Evolutionary conservation across 2,797 vertebrate species (phyloP), one percentile per base, ranked within the genome.

Genomic region (Euphonia xanthogaster): DNA sequence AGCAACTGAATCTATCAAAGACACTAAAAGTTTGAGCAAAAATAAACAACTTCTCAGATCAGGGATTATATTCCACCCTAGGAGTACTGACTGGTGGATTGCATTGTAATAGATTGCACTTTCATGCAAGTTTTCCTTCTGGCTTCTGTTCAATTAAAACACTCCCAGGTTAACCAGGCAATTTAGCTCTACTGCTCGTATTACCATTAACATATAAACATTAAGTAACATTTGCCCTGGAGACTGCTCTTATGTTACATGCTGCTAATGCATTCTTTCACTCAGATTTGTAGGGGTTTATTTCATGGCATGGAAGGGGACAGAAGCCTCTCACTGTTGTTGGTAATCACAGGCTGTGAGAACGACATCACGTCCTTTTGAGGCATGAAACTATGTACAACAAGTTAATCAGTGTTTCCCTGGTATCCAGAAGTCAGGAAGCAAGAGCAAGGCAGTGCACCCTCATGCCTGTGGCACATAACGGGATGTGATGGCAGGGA

Each of bases 401-500:
- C 4, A 88, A 60, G 22, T 16, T 40, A 53, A 53, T 53, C 30
- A 16, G 12, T 14, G 30, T 31, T 53, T 40, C 20, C 24, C 44
- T 72, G 67, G 51, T 45, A 39, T 47, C 24, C 53, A n/a, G 24
- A 21, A 30, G 17, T 33, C 76, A 80, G 45, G 60, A 30, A 66
- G 53, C 33, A 60, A 60, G 33, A 39, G 24, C 45, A 58, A 73
- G 21, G 24, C 45, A 45, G 21, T 19, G 45, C n/a, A 27, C 8
- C 33, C n/a, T 58, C 20, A 12, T 35, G 3, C 12, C 53, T 31
- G 30, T 10, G 5, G 18, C 25, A 55, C 31, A 7, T 10, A 25
- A 47, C 0, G 0, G 24, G 20, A 7, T 40, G 25, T 18, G 25
- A 35, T 54, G 40, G 35, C 3, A 2, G 8, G 21, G 18, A 33